Evolutionary conservation across 2,797 vertebrate genomes (phyloP).

Genomic region (Cygnus olor): DNA sequence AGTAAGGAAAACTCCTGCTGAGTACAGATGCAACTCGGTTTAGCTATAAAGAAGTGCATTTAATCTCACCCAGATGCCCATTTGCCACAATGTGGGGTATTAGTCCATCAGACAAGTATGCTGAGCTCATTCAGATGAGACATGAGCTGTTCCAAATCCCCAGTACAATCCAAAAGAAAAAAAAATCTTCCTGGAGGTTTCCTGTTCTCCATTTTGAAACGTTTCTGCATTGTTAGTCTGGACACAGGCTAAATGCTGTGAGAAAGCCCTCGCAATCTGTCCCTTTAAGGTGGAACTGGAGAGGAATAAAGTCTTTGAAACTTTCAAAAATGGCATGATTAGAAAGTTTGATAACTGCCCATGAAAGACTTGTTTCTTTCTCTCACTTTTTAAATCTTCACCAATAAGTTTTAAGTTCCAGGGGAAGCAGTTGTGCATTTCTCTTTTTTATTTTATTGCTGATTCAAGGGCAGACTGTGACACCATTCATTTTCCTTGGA

Average conservation of each 20-base stretch:
- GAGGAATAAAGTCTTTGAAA: background rate
- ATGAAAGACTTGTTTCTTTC: background rate
- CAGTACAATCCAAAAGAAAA: background rate
- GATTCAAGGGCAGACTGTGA: background rate
- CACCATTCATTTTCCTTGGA: background rate
- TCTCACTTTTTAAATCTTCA: background rate
- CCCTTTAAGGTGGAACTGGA: background rate
- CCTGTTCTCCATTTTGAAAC: slow-evolving; percentile 18
- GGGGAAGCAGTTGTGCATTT: background rate
- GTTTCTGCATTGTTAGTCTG: slow-evolving; percentile 1
- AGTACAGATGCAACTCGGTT: background rate
- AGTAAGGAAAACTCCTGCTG: background rate
- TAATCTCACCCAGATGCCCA: background rate
- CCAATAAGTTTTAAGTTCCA: background rate
- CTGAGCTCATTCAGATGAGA: background rate
- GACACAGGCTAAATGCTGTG: background rate
- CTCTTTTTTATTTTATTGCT: background rate
- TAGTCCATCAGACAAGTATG: background rate
- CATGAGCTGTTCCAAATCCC: background rate
- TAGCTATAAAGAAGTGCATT: background rate
- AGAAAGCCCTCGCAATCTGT: background rate
- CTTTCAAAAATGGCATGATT: background rate
- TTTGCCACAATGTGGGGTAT: background rate
- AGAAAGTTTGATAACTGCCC: background rate
- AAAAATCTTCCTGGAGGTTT: slow-evolving; percentile 2